Conservation (phyloP, 2,113 vertebrate genomes). For the Myodes glareolus region DNA sequence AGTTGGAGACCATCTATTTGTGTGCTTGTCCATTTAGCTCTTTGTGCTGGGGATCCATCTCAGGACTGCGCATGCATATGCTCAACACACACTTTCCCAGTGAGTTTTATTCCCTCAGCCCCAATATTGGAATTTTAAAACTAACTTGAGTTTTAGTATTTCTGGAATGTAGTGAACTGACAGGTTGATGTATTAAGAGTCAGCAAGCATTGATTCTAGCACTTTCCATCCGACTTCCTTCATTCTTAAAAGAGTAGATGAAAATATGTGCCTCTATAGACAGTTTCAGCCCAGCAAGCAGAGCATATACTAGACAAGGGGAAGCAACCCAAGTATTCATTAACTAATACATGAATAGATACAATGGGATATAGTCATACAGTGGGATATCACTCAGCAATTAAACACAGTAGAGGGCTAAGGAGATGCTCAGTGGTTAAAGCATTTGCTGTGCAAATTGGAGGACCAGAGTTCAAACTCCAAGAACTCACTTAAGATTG, state of each 20-base stretch:
- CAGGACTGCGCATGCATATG: background rate
- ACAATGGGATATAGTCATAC: background rate
- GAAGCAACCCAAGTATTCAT: background rate
- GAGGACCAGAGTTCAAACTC: background rate
- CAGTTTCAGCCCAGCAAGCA: background rate
- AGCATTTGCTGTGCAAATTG: background rate
- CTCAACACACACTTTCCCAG: background rate
- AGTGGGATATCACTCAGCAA: background rate
- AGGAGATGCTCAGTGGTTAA: background rate
- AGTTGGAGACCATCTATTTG: background rate
- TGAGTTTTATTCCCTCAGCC: background rate
- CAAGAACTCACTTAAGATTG: background rate
- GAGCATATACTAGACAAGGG: background rate
- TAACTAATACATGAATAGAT: background rate
- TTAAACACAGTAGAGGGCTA: background rate
- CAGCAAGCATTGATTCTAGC: background rate
- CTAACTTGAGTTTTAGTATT: slow-evolving; percentile 17
- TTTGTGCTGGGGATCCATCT: background rate
- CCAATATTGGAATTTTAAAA: slow-evolving; percentile 3
- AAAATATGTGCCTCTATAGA: background rate
- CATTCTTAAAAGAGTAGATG: background rate
- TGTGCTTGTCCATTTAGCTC: background rate
- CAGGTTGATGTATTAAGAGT: background rate
- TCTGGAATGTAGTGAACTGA: background rate
- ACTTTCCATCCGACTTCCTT: slow-evolving; percentile 3